These are phyloP conservation scores for Xylota sylvarum DNA, from an alignment of 2,888 invertebrate species.

Conservation along the genomic window DNA sequence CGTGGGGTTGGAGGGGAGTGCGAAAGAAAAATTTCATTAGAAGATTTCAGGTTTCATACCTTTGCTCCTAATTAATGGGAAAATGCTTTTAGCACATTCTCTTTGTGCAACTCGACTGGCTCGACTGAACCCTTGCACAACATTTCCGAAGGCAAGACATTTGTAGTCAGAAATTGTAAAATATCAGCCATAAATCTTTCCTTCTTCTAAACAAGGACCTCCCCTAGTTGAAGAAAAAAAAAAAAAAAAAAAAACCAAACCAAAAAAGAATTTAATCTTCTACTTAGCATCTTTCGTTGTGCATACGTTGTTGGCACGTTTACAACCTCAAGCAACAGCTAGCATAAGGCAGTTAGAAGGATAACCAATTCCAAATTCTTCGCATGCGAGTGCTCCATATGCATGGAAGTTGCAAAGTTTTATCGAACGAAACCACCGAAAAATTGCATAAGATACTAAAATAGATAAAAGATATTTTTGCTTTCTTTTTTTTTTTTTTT, in stretches of 20 bases:
- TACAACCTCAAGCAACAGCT: slow-evolving; percentile 53
- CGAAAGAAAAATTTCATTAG: slow-evolving; percentile 63
- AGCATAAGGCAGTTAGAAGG: neutral
- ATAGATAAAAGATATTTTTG: slow-evolving; percentile 49
- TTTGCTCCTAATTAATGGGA: slow-evolving; percentile 68
- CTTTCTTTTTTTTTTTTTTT: no score
- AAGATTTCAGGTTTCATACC: slow-evolving; percentile 48
- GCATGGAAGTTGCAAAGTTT: slow-evolving; percentile 48
- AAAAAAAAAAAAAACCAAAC: slow-evolving; percentile 20
- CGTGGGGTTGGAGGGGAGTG: neutral
- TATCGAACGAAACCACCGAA: slow-evolving; percentile 57
- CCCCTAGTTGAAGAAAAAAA: neutral
- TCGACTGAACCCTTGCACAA: slow-evolving; percentile 26
- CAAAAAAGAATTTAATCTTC: slow-evolving; percentile 64
- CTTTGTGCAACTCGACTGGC: slow-evolving; percentile 40
- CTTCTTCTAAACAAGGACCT: slow-evolving; percentile 13
- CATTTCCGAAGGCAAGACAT: slow-evolving; percentile 23
- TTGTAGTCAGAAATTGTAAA: slow-evolving; percentile 65
- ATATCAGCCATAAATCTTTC: slow-evolving; percentile 71
- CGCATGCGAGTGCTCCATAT: slow-evolving; percentile 54
- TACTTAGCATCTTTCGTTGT: slow-evolving; percentile 63
- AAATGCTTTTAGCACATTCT: slow-evolving; percentile 70
- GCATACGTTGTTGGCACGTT: slow-evolving; percentile 52
- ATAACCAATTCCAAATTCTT: slow-evolving; percentile 49
- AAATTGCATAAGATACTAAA: slow-evolving; percentile 66